phyloP scores from a whole-genome alignment of 2,113 vertebrate genomes.

The Anguilla rostrata region DNA sequence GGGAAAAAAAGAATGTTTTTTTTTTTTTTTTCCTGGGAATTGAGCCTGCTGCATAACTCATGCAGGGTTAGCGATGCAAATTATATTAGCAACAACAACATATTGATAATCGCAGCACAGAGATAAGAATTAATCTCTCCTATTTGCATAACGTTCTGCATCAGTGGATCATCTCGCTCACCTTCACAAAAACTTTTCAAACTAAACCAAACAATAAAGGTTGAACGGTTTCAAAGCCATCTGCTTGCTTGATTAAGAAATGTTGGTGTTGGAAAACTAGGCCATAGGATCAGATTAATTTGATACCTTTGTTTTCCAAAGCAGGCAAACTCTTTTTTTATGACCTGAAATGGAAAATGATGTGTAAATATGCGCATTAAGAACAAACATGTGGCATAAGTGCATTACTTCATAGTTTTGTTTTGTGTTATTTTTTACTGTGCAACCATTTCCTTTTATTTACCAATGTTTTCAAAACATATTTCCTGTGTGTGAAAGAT shows the following conservation, averaged over 20 bases:
- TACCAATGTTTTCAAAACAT: neutral
- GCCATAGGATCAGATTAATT: neutral
- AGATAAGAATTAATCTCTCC: neutral
- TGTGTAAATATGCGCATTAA: no score
- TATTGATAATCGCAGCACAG: neutral
- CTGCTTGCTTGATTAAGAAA: neutral
- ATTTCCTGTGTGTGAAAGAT: no score
- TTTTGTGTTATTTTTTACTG: no score
- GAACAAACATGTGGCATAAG: no score
- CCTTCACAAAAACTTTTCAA: neutral
- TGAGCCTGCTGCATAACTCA: no score
- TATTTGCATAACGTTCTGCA: neutral
- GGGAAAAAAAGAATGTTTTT: no score
- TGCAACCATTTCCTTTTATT: neutral
- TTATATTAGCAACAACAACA: neutral
- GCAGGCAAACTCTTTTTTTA: no score
- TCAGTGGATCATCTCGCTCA: neutral
- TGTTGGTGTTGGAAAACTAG: neutral
- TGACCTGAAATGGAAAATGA: no score
- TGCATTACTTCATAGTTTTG: no score
- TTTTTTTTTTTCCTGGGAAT: no score
- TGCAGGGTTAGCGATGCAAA: neutral
- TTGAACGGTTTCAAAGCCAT: neutral
- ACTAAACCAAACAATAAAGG: neutral
- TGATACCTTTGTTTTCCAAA: no score